phyloP scores from a whole-genome alignment of 2,888 invertebrate genomes.

The Chrysodeixis includens region DNA sequence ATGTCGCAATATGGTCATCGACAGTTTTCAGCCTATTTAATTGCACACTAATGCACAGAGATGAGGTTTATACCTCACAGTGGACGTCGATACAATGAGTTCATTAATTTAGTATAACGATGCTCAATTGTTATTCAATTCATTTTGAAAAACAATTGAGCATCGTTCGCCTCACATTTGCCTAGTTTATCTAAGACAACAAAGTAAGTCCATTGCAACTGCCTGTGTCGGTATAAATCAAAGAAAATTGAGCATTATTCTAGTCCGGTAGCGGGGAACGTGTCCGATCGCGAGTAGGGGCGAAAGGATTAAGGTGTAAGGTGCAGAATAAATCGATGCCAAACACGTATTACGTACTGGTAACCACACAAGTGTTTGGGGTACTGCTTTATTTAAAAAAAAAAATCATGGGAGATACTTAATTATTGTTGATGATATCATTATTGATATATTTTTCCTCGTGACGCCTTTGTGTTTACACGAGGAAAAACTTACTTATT shows the following conservation, averaged over 20 bases:
- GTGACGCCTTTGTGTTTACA: too few species aligned
- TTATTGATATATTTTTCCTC: too few species aligned
- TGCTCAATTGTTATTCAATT: not conserved
- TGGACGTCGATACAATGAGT: too few species aligned
- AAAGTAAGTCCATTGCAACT: not conserved
- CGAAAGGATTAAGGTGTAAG: constrained; percentile 56
- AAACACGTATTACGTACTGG: constrained; percentile 54
- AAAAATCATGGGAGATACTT: too few species aligned
- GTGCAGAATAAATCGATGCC: constrained; percentile 57
- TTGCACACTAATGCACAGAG: too few species aligned
- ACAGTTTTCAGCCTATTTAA: too few species aligned
- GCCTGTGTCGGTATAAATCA: constrained; percentile 36
- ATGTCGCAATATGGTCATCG: too few species aligned
- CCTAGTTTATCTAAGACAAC: not conserved
- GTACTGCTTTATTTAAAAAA: constrained; percentile 6
- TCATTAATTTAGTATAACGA: too few species aligned
- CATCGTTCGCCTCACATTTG: not conserved
- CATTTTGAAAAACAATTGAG: not conserved
- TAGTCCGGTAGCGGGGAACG: constrained; percentile 48
- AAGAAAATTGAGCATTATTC: constrained; percentile 55
- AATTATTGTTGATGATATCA: too few species aligned
- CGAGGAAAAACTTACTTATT: too few species aligned
- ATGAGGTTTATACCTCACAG: too few species aligned
- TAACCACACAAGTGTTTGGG: constrained; percentile 25
- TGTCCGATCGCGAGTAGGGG: constrained; percentile 40